A percentile compares a stretch with the other conserved stretches of the same genome.
Conservation (phyloP, 2,888 invertebrate species). For the Acanthacorydalis orientalis region DNA sequence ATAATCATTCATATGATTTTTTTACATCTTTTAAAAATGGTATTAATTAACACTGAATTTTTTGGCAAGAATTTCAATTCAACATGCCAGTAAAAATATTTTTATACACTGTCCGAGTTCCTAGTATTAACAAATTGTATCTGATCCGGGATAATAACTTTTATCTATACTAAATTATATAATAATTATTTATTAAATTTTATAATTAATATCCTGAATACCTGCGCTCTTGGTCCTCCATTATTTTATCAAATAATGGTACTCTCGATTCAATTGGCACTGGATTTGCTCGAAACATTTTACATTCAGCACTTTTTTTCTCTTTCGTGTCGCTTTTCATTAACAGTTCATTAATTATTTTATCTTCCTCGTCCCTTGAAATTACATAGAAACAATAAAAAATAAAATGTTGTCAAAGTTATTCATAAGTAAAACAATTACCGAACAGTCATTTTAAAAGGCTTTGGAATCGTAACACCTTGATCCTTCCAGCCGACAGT, state of each 20-base stretch:
- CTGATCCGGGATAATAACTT: too few relatives aligned
- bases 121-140: background rate
- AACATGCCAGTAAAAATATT: too few relatives aligned
- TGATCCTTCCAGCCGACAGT: slow-evolving; percentile 18
- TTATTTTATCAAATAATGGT: slow-evolving; percentile 51
- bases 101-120: too few relatives aligned
- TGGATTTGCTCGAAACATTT: slow-evolving; percentile 41
- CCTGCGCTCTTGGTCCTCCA: slow-evolving; percentile 57
- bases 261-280: slow-evolving; percentile 54
- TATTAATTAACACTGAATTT: too few relatives aligned
- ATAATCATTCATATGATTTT: too few relatives aligned
- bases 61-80: too few relatives aligned
- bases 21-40: background rate
- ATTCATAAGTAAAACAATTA: slow-evolving; percentile 16
- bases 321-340: slow-evolving; percentile 17
- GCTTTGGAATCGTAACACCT: slow-evolving; percentile 42
- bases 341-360: slow-evolving; percentile 34
- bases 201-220: slow-evolving; percentile 14
- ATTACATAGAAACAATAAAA: background rate
- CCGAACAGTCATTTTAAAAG: slow-evolving; percentile 55
- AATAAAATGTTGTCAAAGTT: background rate
- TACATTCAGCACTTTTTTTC: slow-evolving; percentile 26
- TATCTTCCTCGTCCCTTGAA: slow-evolving; percentile 47
- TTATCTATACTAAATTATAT: too few relatives aligned
- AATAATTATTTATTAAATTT: too few relatives aligned